Evolutionary conservation across 2,113 vertebrate genomes (phyloP), one percentile per base, ranked within the genome.

Genomic region (Alaudala cheleensis): DNA sequence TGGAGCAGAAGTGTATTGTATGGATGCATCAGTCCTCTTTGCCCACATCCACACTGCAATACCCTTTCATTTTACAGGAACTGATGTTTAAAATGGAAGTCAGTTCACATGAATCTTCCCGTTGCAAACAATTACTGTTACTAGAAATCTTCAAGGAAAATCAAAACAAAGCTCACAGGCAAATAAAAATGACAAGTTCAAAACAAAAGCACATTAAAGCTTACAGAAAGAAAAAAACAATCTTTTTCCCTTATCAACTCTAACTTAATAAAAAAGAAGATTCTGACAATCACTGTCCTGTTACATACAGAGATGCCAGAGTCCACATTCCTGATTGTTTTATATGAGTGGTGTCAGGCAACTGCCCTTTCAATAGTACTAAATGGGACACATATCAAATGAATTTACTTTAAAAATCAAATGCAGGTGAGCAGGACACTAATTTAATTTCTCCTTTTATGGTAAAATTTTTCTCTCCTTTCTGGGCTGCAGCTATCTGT

Each of bases 61-160:
- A 85, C 29, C 37, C 58, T 56, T 91, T 92, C 90, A 87, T 78
- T 94, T 88, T 87, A 95, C 14, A 49, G 64, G 84, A 95, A 73
- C 29, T 95, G 90, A 94, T 86, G 82, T 90, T 82, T 93, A 96
- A 97, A 90, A 92, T 93, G 90, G 94, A 72, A 92, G 94, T 91
- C 88, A 86, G 88, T 82, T 92, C 93, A 91, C 93, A 92, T 86
- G 96, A 96, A 97, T 92, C 87, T 97, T 97, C 78, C 90, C 76
- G 95, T 73, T 94, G 70, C 79, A 94, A 96, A 92, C 70, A 96
- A 82, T 93, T 95, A 86, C 61, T 92, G 80, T 80, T 90, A 93
- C 61, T 34, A 96, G 92, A 87, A 93, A 96, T 95, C 94, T 92
- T 88, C 74, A 76, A 80, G 83, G 67, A 85, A 97, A 96, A 96